Evolutionary conservation across 2,113 vertebrate genomes (phyloP).

Genomic region (Tonatia bakeri): DNA sequence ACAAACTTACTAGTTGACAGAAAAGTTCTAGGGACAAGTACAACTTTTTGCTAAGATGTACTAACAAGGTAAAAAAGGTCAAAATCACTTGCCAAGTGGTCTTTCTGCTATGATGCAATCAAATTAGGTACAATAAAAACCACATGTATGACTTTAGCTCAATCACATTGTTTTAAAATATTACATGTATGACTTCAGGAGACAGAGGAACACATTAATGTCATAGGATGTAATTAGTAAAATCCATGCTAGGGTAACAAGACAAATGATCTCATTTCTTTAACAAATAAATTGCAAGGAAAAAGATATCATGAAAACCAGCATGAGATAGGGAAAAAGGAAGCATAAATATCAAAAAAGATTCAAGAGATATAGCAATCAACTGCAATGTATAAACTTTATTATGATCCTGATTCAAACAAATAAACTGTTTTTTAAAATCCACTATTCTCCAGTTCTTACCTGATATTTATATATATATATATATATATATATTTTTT

Average conservation of each 20-base stretch:
- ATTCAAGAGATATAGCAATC: background rate
- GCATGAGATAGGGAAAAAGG: background rate
- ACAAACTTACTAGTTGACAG: background rate
- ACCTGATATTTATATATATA: background rate
- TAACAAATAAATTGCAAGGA: background rate
- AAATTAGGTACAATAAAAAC: background rate
- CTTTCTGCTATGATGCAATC: background rate
- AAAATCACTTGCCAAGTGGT: background rate
- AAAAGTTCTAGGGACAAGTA: background rate
- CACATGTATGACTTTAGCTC: background rate
- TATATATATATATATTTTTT: too few relatives aligned
- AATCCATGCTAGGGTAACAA: background rate
- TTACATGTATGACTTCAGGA: background rate
- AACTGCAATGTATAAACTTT: background rate
- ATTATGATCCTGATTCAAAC: background rate
- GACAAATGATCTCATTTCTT: background rate
- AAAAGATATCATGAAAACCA: background rate
- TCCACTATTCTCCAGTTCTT: background rate
- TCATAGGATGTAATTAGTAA: background rate
- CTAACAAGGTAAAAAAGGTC: background rate
- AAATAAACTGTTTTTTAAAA: background rate
- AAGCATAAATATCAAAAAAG: background rate
- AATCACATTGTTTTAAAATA: background rate
- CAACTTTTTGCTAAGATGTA: background rate
- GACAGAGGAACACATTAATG: constrained; percentile 13